Conservation (phyloP, 1,140 invertebrate genomes). For the Brachionus asplanchnoidis region DNA sequence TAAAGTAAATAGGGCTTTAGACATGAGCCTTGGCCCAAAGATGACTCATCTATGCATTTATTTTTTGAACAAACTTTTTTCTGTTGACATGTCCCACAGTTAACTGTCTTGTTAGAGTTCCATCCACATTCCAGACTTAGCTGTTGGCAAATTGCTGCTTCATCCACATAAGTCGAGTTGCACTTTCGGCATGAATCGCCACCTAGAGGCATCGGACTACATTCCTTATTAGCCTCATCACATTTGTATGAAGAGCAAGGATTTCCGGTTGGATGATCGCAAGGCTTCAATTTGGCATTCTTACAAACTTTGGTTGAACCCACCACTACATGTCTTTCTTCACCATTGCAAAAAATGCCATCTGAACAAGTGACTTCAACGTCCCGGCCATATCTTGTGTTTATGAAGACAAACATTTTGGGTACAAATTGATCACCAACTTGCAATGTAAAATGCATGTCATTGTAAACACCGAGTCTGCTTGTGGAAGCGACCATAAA, state of each 20-base stretch:
- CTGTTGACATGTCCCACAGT: background rate
- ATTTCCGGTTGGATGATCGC: background rate
- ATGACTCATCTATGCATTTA: background rate
- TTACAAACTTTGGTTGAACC: background rate
- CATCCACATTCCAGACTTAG: background rate
- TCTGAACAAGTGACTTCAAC: slow-evolving; percentile 18
- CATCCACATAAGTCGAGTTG: background rate
- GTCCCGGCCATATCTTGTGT: background rate
- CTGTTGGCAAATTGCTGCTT: background rate
- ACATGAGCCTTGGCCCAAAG: background rate
- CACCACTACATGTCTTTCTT: background rate
- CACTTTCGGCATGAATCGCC: background rate
- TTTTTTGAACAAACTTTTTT: background rate
- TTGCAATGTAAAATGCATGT: background rate
- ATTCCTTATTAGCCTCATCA: background rate
- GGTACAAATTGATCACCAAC: background rate
- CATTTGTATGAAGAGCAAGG: background rate
- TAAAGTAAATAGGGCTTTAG: background rate
- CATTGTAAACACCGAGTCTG: background rate
- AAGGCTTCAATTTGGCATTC: background rate
- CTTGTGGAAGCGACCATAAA: background rate
- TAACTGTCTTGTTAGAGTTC: background rate
- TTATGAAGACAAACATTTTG: background rate
- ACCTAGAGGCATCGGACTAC: background rate
- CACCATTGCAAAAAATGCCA: background rate